These are phyloP conservation scores for Zosterops lateralis DNA, from an alignment of 2,113 vertebrate species.

Conservation along the genomic window DNA sequence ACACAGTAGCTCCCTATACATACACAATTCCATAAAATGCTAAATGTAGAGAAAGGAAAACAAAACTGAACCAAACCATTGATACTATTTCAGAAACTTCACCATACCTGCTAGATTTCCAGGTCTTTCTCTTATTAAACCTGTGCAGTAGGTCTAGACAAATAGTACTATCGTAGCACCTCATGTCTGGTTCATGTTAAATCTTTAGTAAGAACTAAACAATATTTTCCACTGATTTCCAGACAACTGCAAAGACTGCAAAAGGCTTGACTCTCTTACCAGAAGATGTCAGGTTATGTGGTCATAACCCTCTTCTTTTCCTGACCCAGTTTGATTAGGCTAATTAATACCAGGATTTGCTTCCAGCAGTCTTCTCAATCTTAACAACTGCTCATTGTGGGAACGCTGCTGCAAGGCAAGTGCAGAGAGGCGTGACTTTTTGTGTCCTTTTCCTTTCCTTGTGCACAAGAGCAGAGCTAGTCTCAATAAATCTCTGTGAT, in stretches of 20 bases:
- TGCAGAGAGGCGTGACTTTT: background rate
- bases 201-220: background rate
- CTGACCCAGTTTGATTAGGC: background rate
- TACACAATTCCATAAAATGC: background rate
- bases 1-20: background rate
- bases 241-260: background rate
- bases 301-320: background rate
- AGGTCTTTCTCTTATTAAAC: background rate
- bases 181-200: background rate
- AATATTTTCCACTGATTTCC: background rate
- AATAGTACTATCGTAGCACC: background rate
- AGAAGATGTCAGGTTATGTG: background rate
- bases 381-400: background rate
- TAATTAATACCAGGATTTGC: slow-evolving; percentile 33
- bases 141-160: background rate
- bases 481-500: background rate
- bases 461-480: background rate
- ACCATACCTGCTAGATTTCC: background rate
- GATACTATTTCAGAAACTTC: background rate
- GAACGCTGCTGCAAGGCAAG: background rate
- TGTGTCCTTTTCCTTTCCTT: background rate
- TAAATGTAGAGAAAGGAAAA: background rate
- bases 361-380: background rate
- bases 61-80: background rate
- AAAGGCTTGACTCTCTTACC: background rate